Base-by-base conservation (phyloP, 2,888 invertebrate genomes). In the Caenorhabditis japonica region DNA sequence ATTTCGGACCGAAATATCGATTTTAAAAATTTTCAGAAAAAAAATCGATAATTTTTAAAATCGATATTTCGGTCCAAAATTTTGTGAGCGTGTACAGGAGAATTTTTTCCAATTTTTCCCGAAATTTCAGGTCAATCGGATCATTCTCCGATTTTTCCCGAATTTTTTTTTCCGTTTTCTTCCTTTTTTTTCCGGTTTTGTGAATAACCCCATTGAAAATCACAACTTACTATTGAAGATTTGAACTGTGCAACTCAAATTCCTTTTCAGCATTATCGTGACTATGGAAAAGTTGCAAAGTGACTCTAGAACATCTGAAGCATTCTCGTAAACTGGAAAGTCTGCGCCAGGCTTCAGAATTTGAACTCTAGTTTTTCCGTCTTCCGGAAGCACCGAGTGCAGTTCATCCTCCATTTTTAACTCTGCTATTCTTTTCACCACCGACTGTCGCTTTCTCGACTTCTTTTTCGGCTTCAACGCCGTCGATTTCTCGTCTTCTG, bases 381-480 rank as follows among this genome's bases (percentile, higher is more conserved):
- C 44, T 12, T 60, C 70, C 15, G 79, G 79, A 12, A 81, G 62
- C 15, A 64, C 70, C 19, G 58, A 64, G 5, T 66, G 56, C 51
- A 79, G 25, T 23, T 79, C 76, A 19, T 81, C 79, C 41, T 81
- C 81, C 68, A 81, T 62, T 41, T 56, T 69, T 30, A 81, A 44
- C 33, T 79, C 81, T 0, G 76, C 76, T 1, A 79, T 74, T 34
- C 79, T 53, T 41, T 69, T 53, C 27, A 76, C 77, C 10, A 81
- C 78, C 17, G 81, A 55, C 8, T 53, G 51, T 13, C 81, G 55
- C 51, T 81, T 81, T 43, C 79, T 73, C 23, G 79, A 75, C 43
- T 81, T 81, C 72, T 79, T 79, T 33, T 79, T 79, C 23, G 79
- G 79, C 49, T 76, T 79, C 36, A 76, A 12, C 3, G 76, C 73